Conservation (phyloP, 1,140 invertebrate species). For the Drosophila sp. region DNA sequence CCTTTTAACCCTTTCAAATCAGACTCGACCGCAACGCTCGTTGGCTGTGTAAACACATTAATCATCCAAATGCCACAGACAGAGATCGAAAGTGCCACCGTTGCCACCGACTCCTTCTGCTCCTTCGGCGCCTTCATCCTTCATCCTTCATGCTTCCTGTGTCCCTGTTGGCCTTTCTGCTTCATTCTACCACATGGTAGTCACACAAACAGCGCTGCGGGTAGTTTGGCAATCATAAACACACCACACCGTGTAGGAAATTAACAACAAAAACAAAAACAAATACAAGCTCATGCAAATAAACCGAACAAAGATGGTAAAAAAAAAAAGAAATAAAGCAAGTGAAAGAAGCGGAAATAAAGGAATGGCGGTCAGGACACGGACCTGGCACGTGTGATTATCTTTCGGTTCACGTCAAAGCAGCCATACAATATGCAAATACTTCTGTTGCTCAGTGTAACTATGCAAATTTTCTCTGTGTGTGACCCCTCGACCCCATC, state of each 20-base stretch:
- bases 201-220: constrained; percentile 5
- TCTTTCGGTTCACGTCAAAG: constrained; percentile 44
- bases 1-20: constrained; percentile 81
- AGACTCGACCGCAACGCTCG: constrained; percentile 77
- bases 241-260: constrained; percentile 71
- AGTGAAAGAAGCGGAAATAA: constrained; percentile 36
- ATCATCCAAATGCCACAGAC: constrained; percentile 82
- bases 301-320: constrained; percentile 24
- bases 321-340: constrained; percentile 27
- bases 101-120: constrained; percentile 2
- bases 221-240: constrained; percentile 68
- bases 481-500: neutral
- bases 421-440: constrained; percentile 77
- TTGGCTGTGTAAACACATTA: constrained; percentile 81
- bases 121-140: neutral
- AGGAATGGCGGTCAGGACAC: constrained; percentile 29
- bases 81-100: constrained; percentile 76
- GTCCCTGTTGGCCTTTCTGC: constrained; percentile 13
- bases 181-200: neutral
- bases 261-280: constrained; percentile 78
- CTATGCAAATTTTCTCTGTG: constrained; percentile 64
- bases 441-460: constrained; percentile 55
- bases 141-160: neutral
- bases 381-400: constrained; percentile 67
- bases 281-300: constrained; percentile 62